phyloP scores from a whole-genome alignment of 1,140 invertebrate species.

The Micrasema longulum region DNA sequence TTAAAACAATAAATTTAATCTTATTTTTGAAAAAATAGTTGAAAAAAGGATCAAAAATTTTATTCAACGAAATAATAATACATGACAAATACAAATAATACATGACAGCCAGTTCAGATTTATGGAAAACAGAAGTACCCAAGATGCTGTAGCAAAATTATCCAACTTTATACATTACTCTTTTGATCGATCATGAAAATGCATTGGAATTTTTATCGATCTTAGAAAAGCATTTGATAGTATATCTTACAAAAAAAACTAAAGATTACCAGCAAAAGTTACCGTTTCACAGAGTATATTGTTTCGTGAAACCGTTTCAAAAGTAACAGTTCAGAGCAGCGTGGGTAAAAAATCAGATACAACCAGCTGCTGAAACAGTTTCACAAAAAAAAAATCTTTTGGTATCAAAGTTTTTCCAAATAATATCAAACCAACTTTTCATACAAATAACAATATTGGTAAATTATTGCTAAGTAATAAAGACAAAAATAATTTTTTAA shows the following conservation, averaged over 20 bases:
- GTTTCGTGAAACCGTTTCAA: too few relatives aligned
- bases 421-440: too few relatives aligned
- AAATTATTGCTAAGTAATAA: too few relatives aligned
- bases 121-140: background rate
- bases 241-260: background rate
- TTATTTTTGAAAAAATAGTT: background rate
- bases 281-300: too few relatives aligned
- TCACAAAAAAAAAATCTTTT: too few relatives aligned
- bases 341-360: too few relatives aligned
- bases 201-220: background rate
- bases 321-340: too few relatives aligned
- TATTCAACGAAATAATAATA: background rate
- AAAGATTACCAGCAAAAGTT: too few relatives aligned
- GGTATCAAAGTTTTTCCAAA: too few relatives aligned
- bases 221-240: conserved; percentile 1
- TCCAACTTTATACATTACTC: background rate
- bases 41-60: background rate
- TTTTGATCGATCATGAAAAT: background rate
- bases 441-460: too few relatives aligned
- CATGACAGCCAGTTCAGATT: background rate
- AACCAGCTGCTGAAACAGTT: too few relatives aligned
- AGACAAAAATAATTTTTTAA: too few relatives aligned
- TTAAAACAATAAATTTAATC: background rate
- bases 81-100: background rate
- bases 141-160: background rate